Evolutionary conservation across 2,797 vertebrate species (phyloP).

Genomic region (Pogonophryne albipinna): DNA sequence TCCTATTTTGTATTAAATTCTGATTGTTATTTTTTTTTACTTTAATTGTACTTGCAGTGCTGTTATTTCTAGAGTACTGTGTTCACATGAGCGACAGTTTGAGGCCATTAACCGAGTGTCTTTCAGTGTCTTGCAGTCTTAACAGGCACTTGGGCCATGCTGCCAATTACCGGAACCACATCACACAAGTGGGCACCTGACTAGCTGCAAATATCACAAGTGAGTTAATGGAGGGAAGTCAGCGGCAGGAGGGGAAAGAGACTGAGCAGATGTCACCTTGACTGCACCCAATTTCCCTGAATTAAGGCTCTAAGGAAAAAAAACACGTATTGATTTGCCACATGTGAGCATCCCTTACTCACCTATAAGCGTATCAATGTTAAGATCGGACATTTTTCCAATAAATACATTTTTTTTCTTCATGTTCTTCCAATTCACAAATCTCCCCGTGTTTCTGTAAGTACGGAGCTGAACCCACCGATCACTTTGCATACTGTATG

Average conservation of each 20-base stretch:
- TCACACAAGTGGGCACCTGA: constrained; percentile 57
- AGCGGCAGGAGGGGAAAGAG: constrained; percentile 4
- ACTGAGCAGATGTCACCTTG: constrained; percentile 43
- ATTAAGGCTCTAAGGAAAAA: not conserved
- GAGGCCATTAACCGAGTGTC: constrained; percentile 35
- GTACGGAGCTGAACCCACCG: constrained; percentile 10
- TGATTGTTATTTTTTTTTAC: not conserved
- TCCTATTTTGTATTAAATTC: not conserved
- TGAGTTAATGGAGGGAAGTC: constrained; percentile 37
- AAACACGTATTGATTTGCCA: constrained; percentile 19
- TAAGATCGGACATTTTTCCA: not conserved
- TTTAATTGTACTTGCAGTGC: not conserved
- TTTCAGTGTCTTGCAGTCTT: constrained; percentile 34
- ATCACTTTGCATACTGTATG: constrained; percentile 9
- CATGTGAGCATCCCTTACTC: not conserved
- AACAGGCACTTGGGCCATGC: constrained; percentile 41
- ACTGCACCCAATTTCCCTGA: not conserved
- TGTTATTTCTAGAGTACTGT: not conserved
- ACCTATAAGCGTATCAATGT: constrained; percentile 24
- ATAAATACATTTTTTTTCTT: not conserved
- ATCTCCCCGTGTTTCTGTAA: not conserved
- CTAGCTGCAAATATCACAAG: constrained; percentile 46
- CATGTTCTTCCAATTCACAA: constrained; percentile 3
- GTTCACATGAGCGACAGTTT: constrained; percentile 16
- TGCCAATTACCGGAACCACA: constrained; percentile 50